These are phyloP conservation scores for Cynocephalus volans DNA, from an alignment of 2,113 vertebrate species.

Conservation along the genomic window DNA sequence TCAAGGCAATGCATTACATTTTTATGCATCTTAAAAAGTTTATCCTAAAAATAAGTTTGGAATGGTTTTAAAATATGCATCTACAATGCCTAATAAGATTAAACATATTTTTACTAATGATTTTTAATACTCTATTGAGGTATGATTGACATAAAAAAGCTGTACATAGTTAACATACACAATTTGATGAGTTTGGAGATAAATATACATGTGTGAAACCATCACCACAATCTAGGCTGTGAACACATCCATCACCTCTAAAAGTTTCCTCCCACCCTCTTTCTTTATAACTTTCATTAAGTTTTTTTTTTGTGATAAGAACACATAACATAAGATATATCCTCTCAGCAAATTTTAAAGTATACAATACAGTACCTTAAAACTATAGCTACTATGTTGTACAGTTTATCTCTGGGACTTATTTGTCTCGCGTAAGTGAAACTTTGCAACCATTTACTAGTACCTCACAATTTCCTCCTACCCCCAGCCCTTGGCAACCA, in stretches of 20 bases:
- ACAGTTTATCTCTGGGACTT: background rate
- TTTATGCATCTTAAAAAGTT: constrained; percentile 79
- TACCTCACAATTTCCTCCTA: background rate
- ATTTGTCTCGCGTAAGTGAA: background rate
- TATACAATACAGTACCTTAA: background rate
- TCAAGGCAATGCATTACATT: constrained; percentile 77
- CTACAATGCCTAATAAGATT: constrained; percentile 60
- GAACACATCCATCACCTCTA: background rate
- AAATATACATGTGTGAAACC: background rate
- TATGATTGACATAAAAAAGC: background rate
- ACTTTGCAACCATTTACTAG: background rate
- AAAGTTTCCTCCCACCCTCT: background rate
- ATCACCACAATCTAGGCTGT: background rate
- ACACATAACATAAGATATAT: background rate
- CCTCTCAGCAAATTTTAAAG: background rate
- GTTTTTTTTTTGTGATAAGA: background rate
- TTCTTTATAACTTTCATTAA: background rate
- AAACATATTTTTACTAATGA: constrained; percentile 9
- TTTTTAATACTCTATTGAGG: background rate
- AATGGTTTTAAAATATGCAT: constrained; percentile 84
- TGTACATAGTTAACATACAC: background rate
- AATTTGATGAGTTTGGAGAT: background rate
- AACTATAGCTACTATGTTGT: background rate
- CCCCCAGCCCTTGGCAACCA: background rate
- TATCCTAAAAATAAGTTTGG: constrained; percentile 80